Conservation (phyloP, 2,797 vertebrate genomes). For the Columba guinea region DNA sequence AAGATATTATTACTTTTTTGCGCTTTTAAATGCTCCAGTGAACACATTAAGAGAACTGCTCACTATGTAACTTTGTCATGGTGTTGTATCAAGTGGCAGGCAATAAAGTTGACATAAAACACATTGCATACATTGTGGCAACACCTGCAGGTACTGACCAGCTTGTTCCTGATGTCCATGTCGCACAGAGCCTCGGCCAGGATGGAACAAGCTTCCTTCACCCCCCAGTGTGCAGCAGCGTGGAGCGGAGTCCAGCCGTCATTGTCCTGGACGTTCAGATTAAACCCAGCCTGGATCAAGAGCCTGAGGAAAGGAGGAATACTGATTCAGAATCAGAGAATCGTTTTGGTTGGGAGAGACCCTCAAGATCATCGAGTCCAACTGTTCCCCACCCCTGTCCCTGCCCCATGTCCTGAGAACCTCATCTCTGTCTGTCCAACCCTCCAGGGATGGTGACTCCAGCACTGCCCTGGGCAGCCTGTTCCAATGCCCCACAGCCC, state of each 20-base stretch:
- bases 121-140: not conserved
- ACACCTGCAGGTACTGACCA: conserved; percentile 70
- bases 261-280: conserved; percentile 79
- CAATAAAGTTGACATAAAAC: not conserved
- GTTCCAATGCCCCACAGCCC: too few relatives aligned
- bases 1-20: not conserved
- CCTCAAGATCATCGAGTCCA: too few relatives aligned
- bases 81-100: not conserved
- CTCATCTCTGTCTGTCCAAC: too few relatives aligned
- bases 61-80: accelerated
- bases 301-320: conserved; percentile 67
- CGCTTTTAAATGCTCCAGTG: not conserved
- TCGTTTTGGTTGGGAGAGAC: too few relatives aligned
- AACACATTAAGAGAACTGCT: not conserved
- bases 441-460: too few relatives aligned
- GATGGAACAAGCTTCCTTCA: conserved; percentile 81
- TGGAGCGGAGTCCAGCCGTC: conserved; percentile 82
- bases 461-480: too few relatives aligned
- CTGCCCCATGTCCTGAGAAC: too few relatives aligned
- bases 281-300: conserved; percentile 79
- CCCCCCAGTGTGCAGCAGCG: conserved; percentile 80
- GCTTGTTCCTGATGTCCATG: conserved; percentile 81
- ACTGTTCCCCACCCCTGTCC: too few relatives aligned
- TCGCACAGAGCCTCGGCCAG: conserved; percentile 80
- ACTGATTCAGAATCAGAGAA: too few relatives aligned